Percentiles rank a stretch among this genome's conserved stretches.
These are phyloP conservation scores for Octomys mimax DNA, from an alignment of 2,797 vertebrate genomes.

Conservation along the genomic window DNA sequence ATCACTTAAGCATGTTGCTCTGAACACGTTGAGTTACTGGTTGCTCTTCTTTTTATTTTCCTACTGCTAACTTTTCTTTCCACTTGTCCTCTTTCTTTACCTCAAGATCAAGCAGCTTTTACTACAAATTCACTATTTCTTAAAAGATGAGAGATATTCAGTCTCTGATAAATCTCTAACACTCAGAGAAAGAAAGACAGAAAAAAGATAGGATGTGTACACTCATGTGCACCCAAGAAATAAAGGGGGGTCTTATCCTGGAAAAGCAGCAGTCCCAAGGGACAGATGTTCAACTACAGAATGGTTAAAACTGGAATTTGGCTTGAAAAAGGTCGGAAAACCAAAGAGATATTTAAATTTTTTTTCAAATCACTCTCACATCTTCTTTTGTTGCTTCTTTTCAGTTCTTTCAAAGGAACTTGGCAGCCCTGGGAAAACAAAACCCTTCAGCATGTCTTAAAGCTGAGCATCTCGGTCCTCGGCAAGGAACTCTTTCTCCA, in stretches of 20 bases:
- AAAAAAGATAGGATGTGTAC: background rate
- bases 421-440: slow-evolving; percentile 79
- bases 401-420: slow-evolving; percentile 75
- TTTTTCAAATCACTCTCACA: slow-evolving; percentile 63
- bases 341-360: slow-evolving; percentile 73
- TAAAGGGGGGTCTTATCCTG: background rate
- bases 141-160: slow-evolving; percentile 63
- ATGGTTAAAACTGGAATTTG: slow-evolving; percentile 60
- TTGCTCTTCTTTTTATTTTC: background rate
- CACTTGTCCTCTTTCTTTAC: background rate
- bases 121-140: slow-evolving; percentile 47
- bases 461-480: slow-evolving; percentile 43
- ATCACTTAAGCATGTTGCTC: slow-evolving; percentile 30
- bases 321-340: slow-evolving; percentile 69
- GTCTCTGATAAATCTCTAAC: slow-evolving; percentile 50
- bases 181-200: slow-evolving; percentile 52
- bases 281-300: background rate
- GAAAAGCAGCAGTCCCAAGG: slow-evolving; percentile 20
- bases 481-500: slow-evolving; percentile 58
- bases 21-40: background rate
- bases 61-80: background rate
- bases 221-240: too few relatives aligned
- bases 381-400: slow-evolving; percentile 76
- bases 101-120: slow-evolving; percentile 54
- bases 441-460: slow-evolving; percentile 72